phyloP scores from a whole-genome alignment of 1,140 invertebrate species.

The Catajapyx aquilonaris region DNA sequence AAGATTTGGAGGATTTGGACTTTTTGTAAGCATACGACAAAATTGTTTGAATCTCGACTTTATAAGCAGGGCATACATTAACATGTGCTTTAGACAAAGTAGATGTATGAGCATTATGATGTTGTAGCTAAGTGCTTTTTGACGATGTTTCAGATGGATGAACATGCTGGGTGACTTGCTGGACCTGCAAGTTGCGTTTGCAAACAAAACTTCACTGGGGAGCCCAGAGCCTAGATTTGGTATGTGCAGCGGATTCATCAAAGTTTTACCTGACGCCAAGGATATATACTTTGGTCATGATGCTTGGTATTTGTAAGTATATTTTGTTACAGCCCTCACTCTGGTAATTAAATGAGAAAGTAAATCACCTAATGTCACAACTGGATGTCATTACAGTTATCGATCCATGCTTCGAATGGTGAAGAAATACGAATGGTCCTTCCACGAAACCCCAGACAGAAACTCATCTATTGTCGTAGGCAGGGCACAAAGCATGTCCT shows the following conservation, averaged over 20 bases:
- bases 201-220: too few species aligned
- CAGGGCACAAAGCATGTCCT: constrained; percentile 32
- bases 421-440: constrained; percentile 38
- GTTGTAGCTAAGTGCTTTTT: too few species aligned
- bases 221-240: constrained; percentile 14
- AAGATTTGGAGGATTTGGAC: too few species aligned
- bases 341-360: too few species aligned
- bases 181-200: constrained; percentile 25
- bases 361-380: too few species aligned
- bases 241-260: constrained; percentile 38
- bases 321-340: too few species aligned
- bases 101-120: too few species aligned
- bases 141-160: constrained; percentile 14
- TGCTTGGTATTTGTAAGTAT: constrained; percentile 36
- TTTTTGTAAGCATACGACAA: too few species aligned
- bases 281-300: constrained; percentile 39
- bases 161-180: constrained; percentile 36
- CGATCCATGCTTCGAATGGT: constrained; percentile 37
- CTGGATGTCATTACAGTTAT: too few species aligned
- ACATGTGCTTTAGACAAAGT: too few species aligned
- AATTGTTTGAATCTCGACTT: too few species aligned
- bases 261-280: constrained; percentile 29
- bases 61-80: too few species aligned
- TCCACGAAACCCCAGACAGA: constrained; percentile 13
- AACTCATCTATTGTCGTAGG: constrained; percentile 26